Base-by-base conservation (phyloP, 2,888 invertebrate genomes). In the Mythimna albipuncta region DNA sequence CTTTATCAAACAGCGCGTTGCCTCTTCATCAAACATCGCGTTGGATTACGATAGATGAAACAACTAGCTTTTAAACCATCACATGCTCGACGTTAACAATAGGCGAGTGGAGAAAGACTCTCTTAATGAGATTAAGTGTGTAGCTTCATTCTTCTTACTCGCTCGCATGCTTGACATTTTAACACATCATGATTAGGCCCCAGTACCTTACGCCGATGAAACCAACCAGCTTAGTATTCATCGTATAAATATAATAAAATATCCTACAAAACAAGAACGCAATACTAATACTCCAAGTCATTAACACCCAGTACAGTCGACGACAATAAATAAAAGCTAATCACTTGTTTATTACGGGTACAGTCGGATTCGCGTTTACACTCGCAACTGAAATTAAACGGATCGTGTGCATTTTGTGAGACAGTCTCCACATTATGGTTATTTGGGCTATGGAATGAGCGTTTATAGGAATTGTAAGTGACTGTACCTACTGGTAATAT, bases 261-360 rank as follows among this genome's bases (percentile, higher is more conserved):
- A 16, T 7, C 4, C 9, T 13, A 63, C 47, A 32, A 47, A 47
- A 38, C 11, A 10, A 19, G 19, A 6, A 44, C 16, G 50, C 38
- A 58, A 55, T 47, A 55, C 32, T 55, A 72, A 67, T 65, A 58
- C 32, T 32, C 61, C 5, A 38, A 64, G 68, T 70, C 67, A 38
- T 64, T 67, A 70, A 64, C 63, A 58, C 16, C 38, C 32, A 63
- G 64, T 72, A 76, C 65, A 82, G 70, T 70, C 67, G 35, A 58
- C 62, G 47, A 59, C 65, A 38, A 73, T 81, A 82, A 75, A 77
- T 72, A 73, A 81, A 84, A 83, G 71, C 77, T 81, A 83, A 84
- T 83, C 75, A 81, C 75, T 70, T 77, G 72, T 84, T 77, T 78
- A 75, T 68, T 75, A 81, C 78, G 62, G 65, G 58, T 72, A 75